Evolutionary conservation across 2,797 vertebrate genomes (phyloP).

Genomic region (Hydrolagus colliei): DNA sequence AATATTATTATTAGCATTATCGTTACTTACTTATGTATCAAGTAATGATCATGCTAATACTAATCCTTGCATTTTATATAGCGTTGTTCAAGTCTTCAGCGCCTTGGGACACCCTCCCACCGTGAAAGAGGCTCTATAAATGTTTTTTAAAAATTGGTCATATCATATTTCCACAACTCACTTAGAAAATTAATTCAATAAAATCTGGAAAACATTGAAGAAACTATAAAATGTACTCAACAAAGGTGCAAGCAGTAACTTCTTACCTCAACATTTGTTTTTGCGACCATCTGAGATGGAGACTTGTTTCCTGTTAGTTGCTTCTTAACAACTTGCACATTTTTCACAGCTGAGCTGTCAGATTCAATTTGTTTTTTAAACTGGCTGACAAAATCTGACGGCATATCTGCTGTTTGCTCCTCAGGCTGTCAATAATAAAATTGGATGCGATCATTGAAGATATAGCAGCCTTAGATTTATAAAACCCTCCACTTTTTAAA

Average conservation of each 20-base stretch:
- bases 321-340: conserved; percentile 29
- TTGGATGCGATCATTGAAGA: conserved; percentile 26
- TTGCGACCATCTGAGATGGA: background rate
- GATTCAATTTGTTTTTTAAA: conserved; percentile 53
- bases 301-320: conserved; percentile 29
- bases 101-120: background rate
- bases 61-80: no score
- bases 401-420: conserved; percentile 44
- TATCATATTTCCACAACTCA: background rate
- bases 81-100: background rate
- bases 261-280: conserved; percentile 44
- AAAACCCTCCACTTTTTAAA: conserved; percentile 29
- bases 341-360: conserved; percentile 37
- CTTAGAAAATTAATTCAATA: background rate
- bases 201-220: background rate
- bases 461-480: background rate
- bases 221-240: background rate
- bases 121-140: background rate
- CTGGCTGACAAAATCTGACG: conserved; percentile 51
- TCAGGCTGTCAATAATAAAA: conserved; percentile 44
- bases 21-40: no score
- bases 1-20: no score
- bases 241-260: conserved; percentile 10
- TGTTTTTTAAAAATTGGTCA: background rate
- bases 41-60: no score